Evolutionary conservation across 2,113 vertebrate species (phyloP), one percentile per base, ranked within the genome.

Genomic region (Pavo muticus): DNA sequence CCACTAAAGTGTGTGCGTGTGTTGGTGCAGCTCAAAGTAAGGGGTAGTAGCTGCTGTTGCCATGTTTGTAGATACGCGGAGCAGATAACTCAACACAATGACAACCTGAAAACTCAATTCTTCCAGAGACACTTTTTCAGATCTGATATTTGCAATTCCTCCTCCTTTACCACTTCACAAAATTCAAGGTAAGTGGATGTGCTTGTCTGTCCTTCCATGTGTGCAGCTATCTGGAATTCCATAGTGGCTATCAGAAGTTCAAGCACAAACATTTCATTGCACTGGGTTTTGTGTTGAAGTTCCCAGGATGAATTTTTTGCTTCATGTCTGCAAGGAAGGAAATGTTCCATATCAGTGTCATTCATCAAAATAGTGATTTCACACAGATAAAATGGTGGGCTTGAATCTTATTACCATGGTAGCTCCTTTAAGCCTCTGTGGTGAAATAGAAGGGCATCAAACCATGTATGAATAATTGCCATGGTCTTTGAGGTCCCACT

Each of bases 321-420:
- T 88, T 93, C 25, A 19, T 20, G 57, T 32, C 32, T 78, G 40
- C 30, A 88, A 91, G 76, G 76, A 69, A 84, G n/a, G 19, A 78
- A 91, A 84, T 1, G 1, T 75, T 91, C 52, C 40, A 50, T 71
- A 42, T 45, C 79, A 65, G 4, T 45, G 72, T 86, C 65, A 87
- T 84, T 75, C 67, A 72, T 88, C 79, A 93, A 57, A 50, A 54
- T 92, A 23, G 11, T 67, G 72, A 86, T 81, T 91, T 94, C 76
- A 75, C 5, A 0, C 14, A 37, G 37, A 44, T 76, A 82, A 95
- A 90, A 94, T 42, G 44, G 61, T 78, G 19, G 57, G n/a, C 35
- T 71, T 82, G 76, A 88, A 86, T 91, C 61, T 82, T 71, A 81
- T 69, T 93, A 78, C 47, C 21, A 75, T n/a, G 47, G 65, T 39